Evolutionary conservation across 2,113 vertebrate species (phyloP), one percentile per base, ranked within the genome.

Genomic region (Girardinichthys multiradiatus): DNA sequence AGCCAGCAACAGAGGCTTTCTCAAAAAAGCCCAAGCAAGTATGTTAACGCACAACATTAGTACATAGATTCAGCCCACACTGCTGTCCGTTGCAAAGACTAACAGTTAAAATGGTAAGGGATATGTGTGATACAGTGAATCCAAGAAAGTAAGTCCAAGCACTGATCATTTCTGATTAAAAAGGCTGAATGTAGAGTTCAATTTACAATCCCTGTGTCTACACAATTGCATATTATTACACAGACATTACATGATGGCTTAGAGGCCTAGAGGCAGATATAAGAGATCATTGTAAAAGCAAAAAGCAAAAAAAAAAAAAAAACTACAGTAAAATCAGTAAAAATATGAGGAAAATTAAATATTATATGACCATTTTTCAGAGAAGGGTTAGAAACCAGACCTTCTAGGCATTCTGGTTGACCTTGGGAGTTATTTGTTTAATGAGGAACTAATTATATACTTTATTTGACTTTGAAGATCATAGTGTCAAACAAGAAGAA

Each of bases 381-480:
- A 45, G 19, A 19, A 45, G 19, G n/a, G n/a, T n/a, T n/a, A 45
- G 17, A 45, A 45, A 5, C 42, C 4, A 5, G 17, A 19, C 14
- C 19, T 45, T 17, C 14, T 17, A 17, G 42, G 42, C 42, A 45
- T 45, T 15, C 42, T 45, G n/a, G 42, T 19, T 19, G 17, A 45
- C 42, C 19, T 45, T 45, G 42, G 42, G 17, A 45, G 42, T 19
- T 17, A 45, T 19, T 45, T 45, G 15, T 15, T 45, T 45, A 45
- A 15, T 4, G n/a, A n/a, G n/a, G 15, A 45, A 93, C 90, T 83
- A 91, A 88, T 87, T 48, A 91, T 89, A 85, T 91, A 86, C 89
- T 92, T 92, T 87, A 91, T 93, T 91, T 93, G 90, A 91, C 89
- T 88, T 87, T 88, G 85, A 88, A 79, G 57, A 84, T 65, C 66